phyloP scores from a whole-genome alignment of 2,113 vertebrate genomes.

The Chaetodon trifascialis region DNA sequence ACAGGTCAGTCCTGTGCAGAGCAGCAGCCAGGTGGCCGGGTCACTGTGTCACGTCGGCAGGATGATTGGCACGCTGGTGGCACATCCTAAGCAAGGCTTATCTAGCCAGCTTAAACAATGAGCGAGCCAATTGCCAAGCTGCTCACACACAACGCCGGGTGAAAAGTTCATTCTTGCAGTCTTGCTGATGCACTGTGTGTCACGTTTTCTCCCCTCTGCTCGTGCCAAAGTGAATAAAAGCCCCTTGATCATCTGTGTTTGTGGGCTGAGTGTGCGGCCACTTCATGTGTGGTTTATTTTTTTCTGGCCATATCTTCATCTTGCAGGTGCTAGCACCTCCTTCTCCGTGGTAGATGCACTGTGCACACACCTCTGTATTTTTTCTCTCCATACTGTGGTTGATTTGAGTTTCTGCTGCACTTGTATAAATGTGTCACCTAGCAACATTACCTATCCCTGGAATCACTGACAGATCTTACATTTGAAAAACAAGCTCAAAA shows the following conservation, averaged over 20 bases:
- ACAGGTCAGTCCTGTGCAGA: not conserved
- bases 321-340: not conserved
- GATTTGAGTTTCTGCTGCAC: constrained; percentile 20
- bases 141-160: not conserved
- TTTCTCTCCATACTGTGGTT: not conserved
- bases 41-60: constrained; percentile 11
- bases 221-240: not conserved
- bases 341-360: not conserved
- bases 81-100: not conserved
- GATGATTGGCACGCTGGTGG: constrained; percentile 24
- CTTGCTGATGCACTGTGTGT: not conserved
- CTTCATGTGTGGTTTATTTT: not conserved
- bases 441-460: constrained; percentile 41
- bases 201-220: not conserved
- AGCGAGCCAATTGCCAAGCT: constrained; percentile 7
- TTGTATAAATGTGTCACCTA: constrained; percentile 51
- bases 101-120: constrained; percentile 4
- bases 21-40: constrained; percentile 44
- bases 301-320: not conserved
- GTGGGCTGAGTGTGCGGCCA: not conserved
- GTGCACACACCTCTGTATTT: not conserved
- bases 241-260: not conserved
- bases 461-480: constrained; percentile 15
- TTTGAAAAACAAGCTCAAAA: constrained; percentile 25
- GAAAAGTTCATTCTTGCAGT: not conserved